Evolutionary conservation across 2,888 invertebrate species (phyloP), one percentile per base, ranked within the genome.

Genomic region (Pterobdella sp.): DNA sequence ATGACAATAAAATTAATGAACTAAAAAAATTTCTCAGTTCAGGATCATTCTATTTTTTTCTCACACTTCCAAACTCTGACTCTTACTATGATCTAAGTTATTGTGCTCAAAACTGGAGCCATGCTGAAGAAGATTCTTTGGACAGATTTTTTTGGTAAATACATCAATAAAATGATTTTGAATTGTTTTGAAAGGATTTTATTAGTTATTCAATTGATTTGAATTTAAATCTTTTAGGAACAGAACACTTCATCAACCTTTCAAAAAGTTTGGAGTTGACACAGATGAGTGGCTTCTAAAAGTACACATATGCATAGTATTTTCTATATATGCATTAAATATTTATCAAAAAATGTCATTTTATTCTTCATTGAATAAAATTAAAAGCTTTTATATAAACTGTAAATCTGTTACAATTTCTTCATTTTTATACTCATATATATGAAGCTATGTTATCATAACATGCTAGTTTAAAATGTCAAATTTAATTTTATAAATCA

Each of bases 1-100:
- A 85, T 76, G 82, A 85, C 66, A 85, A 85, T 36, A 78, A 82
- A 35, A 80, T 86, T 29, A 78, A 78, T 67, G 85, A 85, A 77
- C 82, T 85, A 2, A 88, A 93, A 77, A 94, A 95, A 84, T 86
- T 98, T 72, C 86, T 98, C 1, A 95, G 94, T 83, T 95, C 96
- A n/a, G 97, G 97, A 18, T 95, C 94, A 52, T 97, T 97, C 84
- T 99, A 98, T 83, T 98, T 98, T 84, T 91, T 95, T 0, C 92
- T 91, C 60, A n/a, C 60, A 4, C 60, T 26, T 4, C 60, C 60
- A 26, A 22, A 22, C n/a, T 56, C 60, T 56, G 60, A 3, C 18
- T 56, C 60, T 26, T 56, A 26, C 60, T 56, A 56, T 81, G 97
- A 98, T 86, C 88, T 98, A 75, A 97, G 95, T 22, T 85, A 96